These are phyloP conservation scores for Watersipora subatra DNA, from an alignment of 1,140 invertebrate genomes.

Conservation along the genomic window DNA sequence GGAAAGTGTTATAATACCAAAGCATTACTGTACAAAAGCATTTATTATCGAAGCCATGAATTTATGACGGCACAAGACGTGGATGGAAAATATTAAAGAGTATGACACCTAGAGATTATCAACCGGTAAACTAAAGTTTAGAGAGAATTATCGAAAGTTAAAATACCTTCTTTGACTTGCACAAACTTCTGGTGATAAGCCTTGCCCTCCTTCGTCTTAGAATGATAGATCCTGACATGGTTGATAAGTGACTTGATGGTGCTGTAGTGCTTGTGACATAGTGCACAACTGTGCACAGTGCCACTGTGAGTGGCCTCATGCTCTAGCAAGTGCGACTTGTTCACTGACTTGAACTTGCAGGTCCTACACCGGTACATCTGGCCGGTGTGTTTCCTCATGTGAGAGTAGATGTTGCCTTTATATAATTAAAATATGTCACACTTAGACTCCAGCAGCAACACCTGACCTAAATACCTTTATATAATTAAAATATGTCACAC, in stretches of 20 bases:
- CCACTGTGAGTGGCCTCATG: slow-evolving; percentile 33
- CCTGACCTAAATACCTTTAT: not conserved
- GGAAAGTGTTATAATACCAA: too few species aligned
- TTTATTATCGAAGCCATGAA: too few species aligned
- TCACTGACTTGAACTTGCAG: slow-evolving; percentile 35
- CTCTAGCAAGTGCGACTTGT: slow-evolving; percentile 37
- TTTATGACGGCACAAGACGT: too few species aligned
- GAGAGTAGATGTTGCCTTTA: slow-evolving; percentile 38
- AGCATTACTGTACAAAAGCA: too few species aligned
- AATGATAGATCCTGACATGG: slow-evolving; percentile 38
- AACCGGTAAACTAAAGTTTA: too few species aligned
- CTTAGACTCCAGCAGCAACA: not conserved
- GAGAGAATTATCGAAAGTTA: too few species aligned
- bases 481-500: not conserved
- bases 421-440: not conserved
- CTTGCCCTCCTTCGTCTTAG: slow-evolving; percentile 18
- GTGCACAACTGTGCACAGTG: slow-evolving; percentile 24
- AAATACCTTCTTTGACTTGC: slow-evolving; percentile 12
- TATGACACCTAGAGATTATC: too few species aligned
- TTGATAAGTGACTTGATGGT: slow-evolving; percentile 37
- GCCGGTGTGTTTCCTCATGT: slow-evolving; percentile 41
- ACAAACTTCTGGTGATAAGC: slow-evolving; percentile 28
- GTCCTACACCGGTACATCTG: slow-evolving; percentile 33
- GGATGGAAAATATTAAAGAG: too few species aligned
- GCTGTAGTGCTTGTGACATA: slow-evolving; percentile 38